phyloP scores from a whole-genome alignment of 1,140 invertebrate genomes.

The Ips nitidus region DNA sequence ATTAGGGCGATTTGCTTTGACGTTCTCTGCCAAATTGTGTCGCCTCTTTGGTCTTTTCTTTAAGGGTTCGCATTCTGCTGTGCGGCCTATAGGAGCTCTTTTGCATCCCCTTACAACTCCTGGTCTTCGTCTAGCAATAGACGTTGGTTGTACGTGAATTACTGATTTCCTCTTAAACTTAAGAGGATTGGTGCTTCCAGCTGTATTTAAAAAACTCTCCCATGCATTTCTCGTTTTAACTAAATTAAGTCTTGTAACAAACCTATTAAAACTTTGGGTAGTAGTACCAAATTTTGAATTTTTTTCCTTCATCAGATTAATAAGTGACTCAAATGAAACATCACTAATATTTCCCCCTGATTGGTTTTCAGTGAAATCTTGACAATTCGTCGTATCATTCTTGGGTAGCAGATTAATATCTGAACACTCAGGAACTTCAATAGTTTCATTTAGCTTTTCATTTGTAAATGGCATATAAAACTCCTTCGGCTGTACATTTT shows the following conservation, averaged over 20 bases:
- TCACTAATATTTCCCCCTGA: too few species aligned
- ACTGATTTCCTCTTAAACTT: slow-evolving; percentile 4
- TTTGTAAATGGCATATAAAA: too few species aligned
- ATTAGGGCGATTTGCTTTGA: background rate
- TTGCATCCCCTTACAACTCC: slow-evolving; percentile 20
- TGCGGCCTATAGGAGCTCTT: slow-evolving; percentile 17
- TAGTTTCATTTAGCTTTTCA: too few species aligned
- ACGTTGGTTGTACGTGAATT: slow-evolving; percentile 21
- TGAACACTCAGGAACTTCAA: too few species aligned
- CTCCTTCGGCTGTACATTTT: slow-evolving; percentile 4
- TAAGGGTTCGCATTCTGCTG: slow-evolving; percentile 8
- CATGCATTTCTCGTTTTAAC: slow-evolving; percentile 16
- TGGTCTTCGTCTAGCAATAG: slow-evolving; percentile 15
- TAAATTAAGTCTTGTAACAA: slow-evolving; percentile 7
- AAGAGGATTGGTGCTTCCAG: background rate
- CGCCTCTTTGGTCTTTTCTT: background rate
- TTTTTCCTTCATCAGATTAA: slow-evolving; percentile 3
- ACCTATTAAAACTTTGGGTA: slow-evolving; percentile 3
- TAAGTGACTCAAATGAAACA: too few species aligned
- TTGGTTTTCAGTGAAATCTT: too few species aligned
- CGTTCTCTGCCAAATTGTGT: slow-evolving; percentile 21
- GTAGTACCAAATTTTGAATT: slow-evolving; percentile 13
- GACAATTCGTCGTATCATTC: too few species aligned
- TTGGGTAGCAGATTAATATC: too few species aligned
- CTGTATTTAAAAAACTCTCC: slow-evolving; percentile 19